These are phyloP conservation scores for Ichneumon xanthorius DNA, from an alignment of 2,888 invertebrate genomes.

Conservation along the genomic window DNA sequence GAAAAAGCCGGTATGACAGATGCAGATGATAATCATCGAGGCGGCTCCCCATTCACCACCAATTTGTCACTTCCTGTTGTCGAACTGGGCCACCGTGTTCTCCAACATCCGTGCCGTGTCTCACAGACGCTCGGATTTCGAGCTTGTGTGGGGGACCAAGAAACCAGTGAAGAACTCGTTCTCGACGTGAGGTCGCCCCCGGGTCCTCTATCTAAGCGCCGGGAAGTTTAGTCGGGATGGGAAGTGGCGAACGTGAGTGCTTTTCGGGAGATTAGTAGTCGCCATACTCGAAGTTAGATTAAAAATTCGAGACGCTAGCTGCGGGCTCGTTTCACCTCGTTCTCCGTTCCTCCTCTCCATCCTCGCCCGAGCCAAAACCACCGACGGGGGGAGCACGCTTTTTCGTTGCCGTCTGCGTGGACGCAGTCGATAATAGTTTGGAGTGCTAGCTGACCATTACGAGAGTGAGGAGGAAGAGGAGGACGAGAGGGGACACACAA, in stretches of 20 bases:
- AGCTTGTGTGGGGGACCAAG: conserved; percentile 17
- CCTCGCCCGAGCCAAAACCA: conserved; percentile 4
- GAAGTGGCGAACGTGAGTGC: conserved; percentile 68
- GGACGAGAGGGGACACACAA: conserved; percentile 45
- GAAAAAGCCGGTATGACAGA: conserved; percentile 7
- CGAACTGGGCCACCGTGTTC: conserved; percentile 71
- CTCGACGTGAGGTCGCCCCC: conserved; percentile 46
- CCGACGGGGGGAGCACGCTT: conserved; percentile 45
- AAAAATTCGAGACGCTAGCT: conserved; percentile 72
- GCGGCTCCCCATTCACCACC: conserved; percentile 71
- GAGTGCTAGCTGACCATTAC: conserved; percentile 81
- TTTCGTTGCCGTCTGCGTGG: conserved; percentile 39
- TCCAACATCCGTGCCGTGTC: conserved; percentile 22
- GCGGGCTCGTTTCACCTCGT: conserved; percentile 27
- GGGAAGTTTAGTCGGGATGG: conserved; percentile 28
- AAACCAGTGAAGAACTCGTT: conserved; percentile 21
- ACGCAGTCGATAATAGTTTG: conserved; percentile 79
- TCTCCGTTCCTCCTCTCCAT: conserved; percentile 8
- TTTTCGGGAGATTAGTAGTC: conserved; percentile 74
- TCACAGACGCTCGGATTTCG: background rate
- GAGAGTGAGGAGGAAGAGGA: conserved; percentile 39
- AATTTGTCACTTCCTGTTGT: conserved; percentile 80
- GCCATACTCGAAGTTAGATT: conserved; percentile 69
- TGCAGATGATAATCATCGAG: conserved; percentile 58
- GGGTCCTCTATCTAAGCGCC: conserved; percentile 54